Percentiles rank a stretch among this genome's conserved stretches.
Evolutionary conservation across 2,113 vertebrate species (phyloP).

Genomic region (Seriola aureovittata): DNA sequence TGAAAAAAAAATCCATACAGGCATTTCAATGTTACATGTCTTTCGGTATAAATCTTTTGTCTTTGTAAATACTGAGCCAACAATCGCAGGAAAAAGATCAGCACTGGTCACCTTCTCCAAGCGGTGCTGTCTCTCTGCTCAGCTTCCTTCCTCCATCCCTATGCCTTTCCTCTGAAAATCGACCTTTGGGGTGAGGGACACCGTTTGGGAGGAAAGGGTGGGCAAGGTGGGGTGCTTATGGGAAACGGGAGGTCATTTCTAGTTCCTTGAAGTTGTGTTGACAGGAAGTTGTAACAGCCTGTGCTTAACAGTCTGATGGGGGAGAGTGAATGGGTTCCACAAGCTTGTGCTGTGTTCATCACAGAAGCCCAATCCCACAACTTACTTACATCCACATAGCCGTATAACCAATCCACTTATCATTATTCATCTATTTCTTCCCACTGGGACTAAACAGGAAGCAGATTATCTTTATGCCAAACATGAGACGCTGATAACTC

Average conservation of each 20-base stretch:
- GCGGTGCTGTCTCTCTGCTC: conserved; percentile 1
- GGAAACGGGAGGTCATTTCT: conserved; percentile 40
- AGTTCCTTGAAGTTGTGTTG: conserved; percentile 29
- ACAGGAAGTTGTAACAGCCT: conserved; percentile 25
- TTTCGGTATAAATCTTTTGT: conserved; percentile 9
- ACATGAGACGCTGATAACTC: not conserved
- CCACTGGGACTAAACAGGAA: conserved; percentile 58
- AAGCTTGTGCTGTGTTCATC: not conserved
- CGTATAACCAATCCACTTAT: not conserved
- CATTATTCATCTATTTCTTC: conserved; percentile 11
- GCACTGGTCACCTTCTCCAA: not conserved
- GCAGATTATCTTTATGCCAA: conserved; percentile 15
- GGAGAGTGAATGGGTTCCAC: not conserved
- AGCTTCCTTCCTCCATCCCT: conserved; percentile 58
- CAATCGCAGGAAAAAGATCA: conserved; percentile 52
- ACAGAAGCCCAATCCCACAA: too few relatives aligned
- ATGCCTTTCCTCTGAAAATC: not conserved
- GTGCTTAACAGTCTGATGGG: not conserved
- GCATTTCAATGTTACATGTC: not conserved
- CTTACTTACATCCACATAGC: not conserved
- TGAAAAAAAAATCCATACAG: not conserved
- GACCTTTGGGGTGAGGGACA: not conserved
- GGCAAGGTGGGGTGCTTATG: not conserved
- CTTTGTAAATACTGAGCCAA: conserved; percentile 37
- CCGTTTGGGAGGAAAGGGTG: conserved; percentile 55